Evolutionary conservation across 1,140 invertebrate genomes (phyloP), one percentile per base, ranked within the genome.

Genomic region (Drosophila sucinea): DNA sequence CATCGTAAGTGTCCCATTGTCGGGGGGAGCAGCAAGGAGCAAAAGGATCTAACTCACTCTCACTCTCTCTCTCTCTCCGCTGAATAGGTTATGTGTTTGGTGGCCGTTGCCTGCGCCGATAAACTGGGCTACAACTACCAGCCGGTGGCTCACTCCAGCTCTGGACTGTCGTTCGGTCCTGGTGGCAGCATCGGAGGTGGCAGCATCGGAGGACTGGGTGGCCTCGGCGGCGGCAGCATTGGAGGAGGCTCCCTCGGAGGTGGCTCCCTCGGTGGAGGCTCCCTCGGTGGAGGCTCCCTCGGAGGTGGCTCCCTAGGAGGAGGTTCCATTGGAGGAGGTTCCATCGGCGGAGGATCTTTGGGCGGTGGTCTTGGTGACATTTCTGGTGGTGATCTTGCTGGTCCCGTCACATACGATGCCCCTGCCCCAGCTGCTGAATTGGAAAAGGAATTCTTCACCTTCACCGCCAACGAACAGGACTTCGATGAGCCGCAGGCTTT

Each of bases 101-200:
- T 90, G 51, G 90, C 90, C 32, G 81, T 82, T 47, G 86, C 90
- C 74, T 91, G 80, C 57, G 90, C 90, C 65, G 90, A 90, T 41
- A 87, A 85, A 32, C 70, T 90, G 27, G 90, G 90, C 60, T 91
- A 91, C 61, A 91, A 91, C 72, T 91, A 91, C 38, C 90, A 90
- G 58, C 90, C 86, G 3, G 85, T 84, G 3, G 76, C 25, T 5
- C 90, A 87, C 57, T 83, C 82, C 27, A 51, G 57, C 60, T 60
- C 62, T 4, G 87, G 87, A 60, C n/a, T 90, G 1, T 90, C 87
- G 1, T 83, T 86, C 51, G 27, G 29, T 41, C 82, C 85, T 23
- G 77, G 80, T 25, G 79, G 74, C 0, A 69, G 32, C 29, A 33
- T 56, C 1, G 79, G 67, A 25, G 64, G 70, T 44, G 76, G 66